Evolutionary conservation across 2,113 vertebrate genomes (phyloP).

Genomic region (Cinclus cinclus): DNA sequence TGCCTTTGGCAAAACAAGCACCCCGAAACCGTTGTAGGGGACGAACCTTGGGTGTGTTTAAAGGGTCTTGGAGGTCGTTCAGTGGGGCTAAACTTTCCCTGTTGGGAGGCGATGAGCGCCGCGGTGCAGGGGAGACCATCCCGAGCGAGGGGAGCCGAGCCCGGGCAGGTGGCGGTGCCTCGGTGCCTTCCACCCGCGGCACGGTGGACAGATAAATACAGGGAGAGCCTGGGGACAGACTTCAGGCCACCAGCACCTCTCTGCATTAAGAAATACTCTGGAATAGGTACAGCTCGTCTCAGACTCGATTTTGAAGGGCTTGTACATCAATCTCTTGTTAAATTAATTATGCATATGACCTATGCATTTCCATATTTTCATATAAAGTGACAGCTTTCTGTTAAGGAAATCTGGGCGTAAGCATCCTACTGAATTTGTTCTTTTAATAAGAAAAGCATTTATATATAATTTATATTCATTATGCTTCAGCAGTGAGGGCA

Average conservation of each 20-base stretch:
- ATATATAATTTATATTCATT: background rate
- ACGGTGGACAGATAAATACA: fast-evolving
- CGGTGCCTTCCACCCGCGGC: background rate
- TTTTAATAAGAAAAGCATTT: slow-evolving; percentile 1
- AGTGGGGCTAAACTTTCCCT: background rate
- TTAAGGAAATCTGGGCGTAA: background rate
- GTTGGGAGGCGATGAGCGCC: background rate
- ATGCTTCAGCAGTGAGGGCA: background rate
- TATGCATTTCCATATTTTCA: background rate
- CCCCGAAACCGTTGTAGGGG: background rate
- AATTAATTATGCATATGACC: slow-evolving; percentile 47
- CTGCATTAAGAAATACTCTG: background rate
- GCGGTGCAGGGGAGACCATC: background rate
- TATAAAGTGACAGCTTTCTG: background rate
- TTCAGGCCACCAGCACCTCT: background rate
- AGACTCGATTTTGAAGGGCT: background rate
- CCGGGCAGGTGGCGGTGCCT: background rate
- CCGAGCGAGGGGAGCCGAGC: background rate
- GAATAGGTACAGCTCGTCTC: background rate
- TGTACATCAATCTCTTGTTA: background rate
- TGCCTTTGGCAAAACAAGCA: background rate
- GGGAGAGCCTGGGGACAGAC: background rate
- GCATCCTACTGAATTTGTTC: background rate
- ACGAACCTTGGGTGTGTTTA: background rate
- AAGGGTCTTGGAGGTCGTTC: background rate